Conservation (phyloP, 1,140 invertebrate genomes). For the Drosophila azteca region DNA sequence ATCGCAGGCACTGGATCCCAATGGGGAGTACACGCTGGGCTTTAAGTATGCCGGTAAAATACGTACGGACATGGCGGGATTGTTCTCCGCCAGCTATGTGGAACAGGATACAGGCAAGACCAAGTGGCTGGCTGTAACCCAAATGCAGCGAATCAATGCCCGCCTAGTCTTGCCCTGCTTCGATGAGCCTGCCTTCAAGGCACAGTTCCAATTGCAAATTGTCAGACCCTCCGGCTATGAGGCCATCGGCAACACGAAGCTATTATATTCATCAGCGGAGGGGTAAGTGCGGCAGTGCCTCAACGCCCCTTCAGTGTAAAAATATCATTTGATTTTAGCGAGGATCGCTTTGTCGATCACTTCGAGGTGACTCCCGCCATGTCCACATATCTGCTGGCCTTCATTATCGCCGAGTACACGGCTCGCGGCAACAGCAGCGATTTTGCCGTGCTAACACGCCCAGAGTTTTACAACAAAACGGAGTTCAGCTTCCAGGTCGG, state of each 20-base stretch:
- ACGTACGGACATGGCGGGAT: constrained; percentile 84
- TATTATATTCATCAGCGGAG: constrained; percentile 22
- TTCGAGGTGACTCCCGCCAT: constrained; percentile 86
- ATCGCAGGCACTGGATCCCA: constrained; percentile 3
- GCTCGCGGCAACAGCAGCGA: constrained; percentile 66
- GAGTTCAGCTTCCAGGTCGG: constrained; percentile 85
- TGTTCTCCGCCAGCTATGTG: constrained; percentile 86
- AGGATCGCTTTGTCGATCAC: constrained; percentile 54
- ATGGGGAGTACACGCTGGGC: constrained; percentile 38
- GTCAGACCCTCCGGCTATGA: constrained; percentile 85
- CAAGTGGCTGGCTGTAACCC: constrained; percentile 88
- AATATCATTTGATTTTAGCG: constrained; percentile 28
- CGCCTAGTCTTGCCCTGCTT: constrained; percentile 95
- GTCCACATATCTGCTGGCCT: constrained; percentile 91
- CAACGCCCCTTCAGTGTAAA: not conserved
- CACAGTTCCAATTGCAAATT: constrained; percentile 89
- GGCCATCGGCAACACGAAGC: constrained; percentile 85
- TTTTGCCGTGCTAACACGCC: constrained; percentile 87
- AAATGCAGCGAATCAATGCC: constrained; percentile 93
- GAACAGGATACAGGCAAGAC: constrained; percentile 68
- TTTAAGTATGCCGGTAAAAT: constrained; percentile 84
- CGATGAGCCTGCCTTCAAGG: constrained; percentile 94
- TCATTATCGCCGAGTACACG: constrained; percentile 89
- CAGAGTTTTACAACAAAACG: constrained; percentile 87
- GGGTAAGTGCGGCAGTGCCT: constrained; percentile 24